Conservation (phyloP, 2,113 vertebrate genomes). For the Platanista minor region DNA sequence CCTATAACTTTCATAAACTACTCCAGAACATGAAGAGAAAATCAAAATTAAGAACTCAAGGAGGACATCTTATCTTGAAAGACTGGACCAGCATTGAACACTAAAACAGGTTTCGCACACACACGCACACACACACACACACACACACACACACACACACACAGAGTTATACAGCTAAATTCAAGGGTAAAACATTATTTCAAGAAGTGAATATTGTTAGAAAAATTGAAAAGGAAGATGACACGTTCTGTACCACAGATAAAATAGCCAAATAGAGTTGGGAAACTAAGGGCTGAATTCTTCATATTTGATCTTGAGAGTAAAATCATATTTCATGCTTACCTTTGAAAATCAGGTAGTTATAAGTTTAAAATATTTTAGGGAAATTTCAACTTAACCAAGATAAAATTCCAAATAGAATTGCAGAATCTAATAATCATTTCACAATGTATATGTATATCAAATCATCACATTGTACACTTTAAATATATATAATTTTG, state of each 20-base stretch:
- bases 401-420: not conserved
- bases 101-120: not conserved
- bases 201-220: not conserved
- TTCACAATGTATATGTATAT: not conserved
- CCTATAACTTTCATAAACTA: not conserved
- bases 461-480: not conserved
- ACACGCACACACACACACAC: no score
- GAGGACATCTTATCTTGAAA: not conserved
- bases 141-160: not conserved
- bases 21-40: not conserved
- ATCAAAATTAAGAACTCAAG: not conserved
- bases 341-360: constrained; percentile 14
- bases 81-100: not conserved
- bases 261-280: not conserved
- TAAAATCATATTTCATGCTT: constrained; percentile 22
- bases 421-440: not conserved
- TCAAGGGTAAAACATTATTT: constrained; percentile 1
- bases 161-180: not conserved
- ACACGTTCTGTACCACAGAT: not conserved
- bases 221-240: constrained; percentile 24
- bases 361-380: constrained; percentile 20
- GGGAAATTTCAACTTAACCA: not conserved
- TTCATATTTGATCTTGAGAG: not conserved
- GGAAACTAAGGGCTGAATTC: not conserved
- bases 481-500: not conserved